Evolutionary conservation across 2,888 invertebrate species (phyloP).

Genomic region (Koerneria pararmatus): DNA sequence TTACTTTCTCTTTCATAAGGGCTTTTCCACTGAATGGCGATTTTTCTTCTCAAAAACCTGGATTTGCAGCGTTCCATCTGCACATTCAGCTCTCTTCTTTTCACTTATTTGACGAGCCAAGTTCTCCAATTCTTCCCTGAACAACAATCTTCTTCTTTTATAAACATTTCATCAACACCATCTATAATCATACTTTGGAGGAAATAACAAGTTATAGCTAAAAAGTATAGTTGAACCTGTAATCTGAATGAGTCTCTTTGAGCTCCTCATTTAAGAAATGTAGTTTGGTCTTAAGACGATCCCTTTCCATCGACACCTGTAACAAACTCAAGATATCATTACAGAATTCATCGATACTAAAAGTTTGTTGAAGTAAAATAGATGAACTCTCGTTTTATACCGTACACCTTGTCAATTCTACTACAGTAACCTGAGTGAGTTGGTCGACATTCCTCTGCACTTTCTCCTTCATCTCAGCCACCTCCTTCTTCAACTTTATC

Average conservation of each 20-base stretch:
- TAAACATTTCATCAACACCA: too few relatives aligned
- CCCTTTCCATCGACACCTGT: too few relatives aligned
- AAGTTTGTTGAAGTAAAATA: too few relatives aligned
- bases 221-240: too few relatives aligned
- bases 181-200: too few relatives aligned
- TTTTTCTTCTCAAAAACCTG: neutral
- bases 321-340: too few relatives aligned
- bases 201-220: too few relatives aligned
- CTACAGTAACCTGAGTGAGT: neutral
- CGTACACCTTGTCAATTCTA: neutral
- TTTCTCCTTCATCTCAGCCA: constrained; percentile 11
- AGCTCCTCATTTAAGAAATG: constrained; percentile 21
- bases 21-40: neutral
- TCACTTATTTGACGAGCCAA: constrained; percentile 28
- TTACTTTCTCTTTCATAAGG: too few relatives aligned
- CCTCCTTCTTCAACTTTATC: constrained; percentile 14
- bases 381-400: too few relatives aligned
- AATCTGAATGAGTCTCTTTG: constrained; percentile 22
- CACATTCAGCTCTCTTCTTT: constrained; percentile 16
- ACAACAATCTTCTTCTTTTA: too few relatives aligned
- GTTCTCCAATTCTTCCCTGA: constrained; percentile 26
- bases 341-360: too few relatives aligned
- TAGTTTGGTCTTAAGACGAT: constrained; percentile 21
- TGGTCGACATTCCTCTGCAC: constrained; percentile 14
- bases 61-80: constrained; percentile 11